Conservation (phyloP, 2,888 invertebrate genomes). For the Cyclophora albipunctata region DNA sequence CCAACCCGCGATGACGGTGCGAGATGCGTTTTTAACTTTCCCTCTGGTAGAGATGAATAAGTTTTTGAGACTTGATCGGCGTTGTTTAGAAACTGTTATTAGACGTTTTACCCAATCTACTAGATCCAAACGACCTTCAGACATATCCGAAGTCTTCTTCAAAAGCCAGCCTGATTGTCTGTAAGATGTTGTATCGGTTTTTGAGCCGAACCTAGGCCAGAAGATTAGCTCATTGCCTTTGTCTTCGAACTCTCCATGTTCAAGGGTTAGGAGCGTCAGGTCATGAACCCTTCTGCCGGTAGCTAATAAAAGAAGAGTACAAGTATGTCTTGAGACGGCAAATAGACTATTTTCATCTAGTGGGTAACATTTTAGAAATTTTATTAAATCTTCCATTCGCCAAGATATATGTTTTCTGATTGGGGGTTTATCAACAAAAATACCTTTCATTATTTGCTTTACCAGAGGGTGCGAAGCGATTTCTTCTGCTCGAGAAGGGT, state of each 20-base stretch:
- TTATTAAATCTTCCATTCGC: slow-evolving; percentile 2
- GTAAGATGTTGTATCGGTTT: slow-evolving; percentile 12
- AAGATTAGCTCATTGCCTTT: slow-evolving; percentile 5
- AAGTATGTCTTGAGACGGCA: slow-evolving; percentile 9
- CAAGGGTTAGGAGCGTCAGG: slow-evolving; percentile 13
- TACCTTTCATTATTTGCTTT: slow-evolving; percentile 4
- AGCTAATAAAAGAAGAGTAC: slow-evolving; percentile 11
- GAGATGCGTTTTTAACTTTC: slow-evolving; percentile 11
- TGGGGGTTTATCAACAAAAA: background rate
- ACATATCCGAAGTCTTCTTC: too few relatives aligned
- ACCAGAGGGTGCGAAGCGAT: slow-evolving; percentile 7
- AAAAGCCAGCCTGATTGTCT: slow-evolving; percentile 19
- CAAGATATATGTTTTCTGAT: slow-evolving; percentile 2
- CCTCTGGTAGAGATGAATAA: slow-evolving; percentile 17
- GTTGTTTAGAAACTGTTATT: slow-evolving; percentile 2
- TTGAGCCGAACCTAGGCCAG: slow-evolving; percentile 19
- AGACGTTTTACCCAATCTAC: slow-evolving; percentile 9
- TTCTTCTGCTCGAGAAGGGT: background rate
- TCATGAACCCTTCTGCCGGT: slow-evolving; percentile 21
- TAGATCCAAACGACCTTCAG: background rate
- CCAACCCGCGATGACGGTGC: slow-evolving; percentile 15
- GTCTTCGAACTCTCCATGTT: background rate
- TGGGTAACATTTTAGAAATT: background rate
- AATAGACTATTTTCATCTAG: slow-evolving; percentile 8
- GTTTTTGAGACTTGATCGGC: background rate